Evolutionary conservation across 2,888 invertebrate genomes (phyloP).

Genomic region (Euzophera pinguis): DNA sequence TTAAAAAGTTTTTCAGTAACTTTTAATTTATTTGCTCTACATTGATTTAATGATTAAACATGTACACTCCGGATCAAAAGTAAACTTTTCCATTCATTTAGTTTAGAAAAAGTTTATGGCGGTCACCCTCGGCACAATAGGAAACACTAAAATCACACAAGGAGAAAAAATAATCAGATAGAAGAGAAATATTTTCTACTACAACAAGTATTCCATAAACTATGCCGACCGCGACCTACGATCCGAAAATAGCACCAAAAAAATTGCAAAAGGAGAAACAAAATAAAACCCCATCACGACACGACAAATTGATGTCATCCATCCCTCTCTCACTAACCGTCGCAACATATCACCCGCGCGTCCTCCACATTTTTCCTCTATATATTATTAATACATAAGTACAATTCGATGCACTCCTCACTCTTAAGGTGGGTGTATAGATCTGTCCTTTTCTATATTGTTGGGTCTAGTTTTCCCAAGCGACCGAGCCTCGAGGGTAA

Average conservation of each 20-base stretch:
- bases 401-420: slow-evolving; percentile 61
- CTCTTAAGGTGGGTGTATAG: slow-evolving; percentile 43
- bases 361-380: slow-evolving; percentile 79
- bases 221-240: slow-evolving; percentile 24
- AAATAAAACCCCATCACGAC: slow-evolving; percentile 79
- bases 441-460: slow-evolving; percentile 75
- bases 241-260: slow-evolving; percentile 38
- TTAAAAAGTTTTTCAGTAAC: too few species aligned
- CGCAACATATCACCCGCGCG: slow-evolving; percentile 77
- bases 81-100: background rate
- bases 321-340: slow-evolving; percentile 77
- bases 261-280: slow-evolving; percentile 67
- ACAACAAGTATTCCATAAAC: background rate
- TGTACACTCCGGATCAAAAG: too few species aligned
- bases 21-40: too few species aligned
- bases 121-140: too few species aligned
- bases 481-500: slow-evolving; percentile 77
- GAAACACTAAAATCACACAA: background rate
- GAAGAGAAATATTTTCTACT: too few species aligned
- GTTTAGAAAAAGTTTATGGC: background rate
- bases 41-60: too few species aligned
- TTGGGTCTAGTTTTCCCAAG: slow-evolving; percentile 80
- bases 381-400: slow-evolving; percentile 80
- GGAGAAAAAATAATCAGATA: too few species aligned
- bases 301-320: slow-evolving; percentile 79